Evolutionary conservation across 2,797 vertebrate species (phyloP), one percentile per base, ranked within the genome.

Genomic region (Enteromius argenteus): DNA sequence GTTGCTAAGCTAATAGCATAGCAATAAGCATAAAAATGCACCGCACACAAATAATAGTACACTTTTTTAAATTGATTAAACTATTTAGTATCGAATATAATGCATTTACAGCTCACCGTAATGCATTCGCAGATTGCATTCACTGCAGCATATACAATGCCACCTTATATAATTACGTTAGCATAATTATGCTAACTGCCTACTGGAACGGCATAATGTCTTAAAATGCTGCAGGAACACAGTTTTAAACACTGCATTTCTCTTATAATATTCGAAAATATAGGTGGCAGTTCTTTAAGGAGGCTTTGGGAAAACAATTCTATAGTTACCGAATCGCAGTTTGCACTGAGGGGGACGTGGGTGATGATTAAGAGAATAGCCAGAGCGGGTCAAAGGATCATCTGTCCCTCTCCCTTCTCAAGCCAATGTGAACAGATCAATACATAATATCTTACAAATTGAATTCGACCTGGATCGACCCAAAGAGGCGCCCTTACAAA

Each of bases 401-500:
- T 71, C 51, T 75, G 72, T 81, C 72, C 42, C 68, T 76, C 69
- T 39, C 27, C 66, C 10, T 80, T 82, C 81, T 86, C 73, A 85
- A 87, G 88, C 86, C 92, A 90, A 84, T 86, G 89, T 89, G 83
- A 84, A 76, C 87, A 86, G 93, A 95, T 96, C 95, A 95, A 95
- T 95, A 95, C 91, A 94, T 95, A 96, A 96, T 96, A 95, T 95
- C 94, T 94, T 94, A 95, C 95, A 95, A 95, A 96, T 95, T 95
- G 94, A 95, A 95, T 95, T 95, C 92, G 95, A 96, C 95, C 94
- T 92, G 91, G 91, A 95, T 95, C 93, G 92, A 96, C 94, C 94
- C 90, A 23, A 89, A 92, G 93, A 94, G 92, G 88, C 53, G 13
- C 51, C 51, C 51, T 56, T 56, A 56, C 53, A n/a, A 56, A 56